Conservation (phyloP, 2,797 vertebrate genomes). For the Myioborus melanocephalus region DNA sequence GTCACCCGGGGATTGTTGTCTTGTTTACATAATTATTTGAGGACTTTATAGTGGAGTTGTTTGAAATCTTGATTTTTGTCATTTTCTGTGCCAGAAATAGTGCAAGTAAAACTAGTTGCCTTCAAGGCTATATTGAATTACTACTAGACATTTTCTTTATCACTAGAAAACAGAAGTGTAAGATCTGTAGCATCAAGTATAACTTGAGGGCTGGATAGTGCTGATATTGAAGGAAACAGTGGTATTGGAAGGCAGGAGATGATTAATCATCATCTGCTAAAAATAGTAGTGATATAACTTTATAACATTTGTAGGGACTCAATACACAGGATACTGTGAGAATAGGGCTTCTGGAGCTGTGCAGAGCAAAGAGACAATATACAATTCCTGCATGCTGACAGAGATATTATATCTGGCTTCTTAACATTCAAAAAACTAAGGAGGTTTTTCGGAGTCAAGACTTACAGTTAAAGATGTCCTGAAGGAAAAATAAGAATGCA, state of each 20-base stretch:
- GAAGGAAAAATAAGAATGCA: constrained; percentile 23
- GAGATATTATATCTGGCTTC: not conserved
- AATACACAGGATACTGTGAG: not conserved
- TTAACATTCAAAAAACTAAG: constrained; percentile 11
- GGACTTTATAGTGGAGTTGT: not conserved
- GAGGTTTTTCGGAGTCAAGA: not conserved
- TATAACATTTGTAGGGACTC: not conserved
- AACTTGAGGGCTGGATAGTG: not conserved
- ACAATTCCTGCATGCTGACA: not conserved
- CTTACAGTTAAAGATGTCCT: constrained; percentile 6
- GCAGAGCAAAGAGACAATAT: not conserved
- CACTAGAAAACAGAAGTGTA: not conserved
- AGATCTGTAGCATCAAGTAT: not conserved
- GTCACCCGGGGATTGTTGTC: not conserved
- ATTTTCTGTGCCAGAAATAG: not conserved
- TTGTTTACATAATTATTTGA: not conserved
- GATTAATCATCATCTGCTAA: not conserved
- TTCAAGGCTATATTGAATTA: not conserved
- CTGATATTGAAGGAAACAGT: not conserved
- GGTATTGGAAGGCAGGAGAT: not conserved
- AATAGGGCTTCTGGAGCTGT: not conserved
- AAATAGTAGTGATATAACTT: not conserved
- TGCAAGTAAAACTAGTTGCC: not conserved
- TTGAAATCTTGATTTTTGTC: not conserved
- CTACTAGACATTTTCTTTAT: not conserved